Percentiles rank a stretch among this genome's conserved stretches.
These are phyloP conservation scores for Athrips mouffetella DNA, from an alignment of 2,888 invertebrate species.

Conservation along the genomic window DNA sequence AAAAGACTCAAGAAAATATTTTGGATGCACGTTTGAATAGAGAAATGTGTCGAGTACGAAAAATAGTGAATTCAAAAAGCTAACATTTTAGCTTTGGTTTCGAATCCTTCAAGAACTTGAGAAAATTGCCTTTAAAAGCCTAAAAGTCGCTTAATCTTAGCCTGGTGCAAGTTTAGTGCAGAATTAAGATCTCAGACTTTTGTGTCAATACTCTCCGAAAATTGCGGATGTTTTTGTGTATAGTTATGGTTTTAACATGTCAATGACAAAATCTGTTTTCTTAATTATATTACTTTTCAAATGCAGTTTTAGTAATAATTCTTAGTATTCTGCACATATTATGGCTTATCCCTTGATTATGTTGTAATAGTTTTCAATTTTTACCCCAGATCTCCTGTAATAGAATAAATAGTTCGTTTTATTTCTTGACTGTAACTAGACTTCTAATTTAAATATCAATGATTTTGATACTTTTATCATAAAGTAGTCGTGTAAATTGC, in stretches of 20 bases:
- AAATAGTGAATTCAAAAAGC: background rate
- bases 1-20: conserved; percentile 8
- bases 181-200: conserved; percentile 1
- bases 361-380: conserved; percentile 10
- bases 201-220: conserved; percentile 4
- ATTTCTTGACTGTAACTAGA: conserved; percentile 38
- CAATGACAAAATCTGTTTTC: background rate
- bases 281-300: background rate
- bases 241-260: background rate
- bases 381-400: conserved; percentile 34
- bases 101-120: too few relatives aligned
- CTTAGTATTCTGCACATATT: background rate
- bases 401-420: conserved; percentile 34
- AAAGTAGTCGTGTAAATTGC: conserved; percentile 53
- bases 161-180: background rate
- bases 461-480: conserved; percentile 36
- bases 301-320: background rate
- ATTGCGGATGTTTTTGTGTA: background rate
- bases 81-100: background rate
- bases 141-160: too few relatives aligned
- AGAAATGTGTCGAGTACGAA: background rate
- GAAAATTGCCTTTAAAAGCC: too few relatives aligned
- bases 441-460: conserved; percentile 32
- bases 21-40: background rate
- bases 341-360: conserved; percentile 1